Conservation (phyloP, 2,113 vertebrate species). For the Montifringilla adamsi region DNA sequence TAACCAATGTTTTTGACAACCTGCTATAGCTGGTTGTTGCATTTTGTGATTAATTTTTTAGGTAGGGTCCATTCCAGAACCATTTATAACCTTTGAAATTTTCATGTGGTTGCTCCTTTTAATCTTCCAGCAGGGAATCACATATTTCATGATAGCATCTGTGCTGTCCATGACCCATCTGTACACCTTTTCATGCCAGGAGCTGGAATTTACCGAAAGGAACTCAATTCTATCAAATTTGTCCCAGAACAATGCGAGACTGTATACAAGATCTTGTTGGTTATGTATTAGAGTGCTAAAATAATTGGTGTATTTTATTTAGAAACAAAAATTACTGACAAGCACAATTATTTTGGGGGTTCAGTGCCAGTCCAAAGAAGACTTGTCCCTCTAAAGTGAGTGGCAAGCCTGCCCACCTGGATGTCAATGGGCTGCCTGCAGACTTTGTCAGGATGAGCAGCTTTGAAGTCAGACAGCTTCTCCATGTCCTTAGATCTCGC, state of each 20-base stretch:
- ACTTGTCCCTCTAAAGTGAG: background rate
- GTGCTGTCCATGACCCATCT: slow-evolving; percentile 23
- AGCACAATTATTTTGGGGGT: background rate
- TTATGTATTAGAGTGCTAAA: background rate
- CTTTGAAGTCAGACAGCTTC: slow-evolving; percentile 85
- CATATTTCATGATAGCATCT: slow-evolving; percentile 14
- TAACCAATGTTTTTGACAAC: background rate
- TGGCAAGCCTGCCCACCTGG: slow-evolving; percentile 77
- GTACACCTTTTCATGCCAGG: slow-evolving; percentile 4
- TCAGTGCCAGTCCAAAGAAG: background rate
- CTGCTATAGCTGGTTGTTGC: background rate
- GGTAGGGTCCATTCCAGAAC: background rate
- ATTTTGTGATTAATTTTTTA: background rate
- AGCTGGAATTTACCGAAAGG: background rate
- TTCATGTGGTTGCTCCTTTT: background rate
- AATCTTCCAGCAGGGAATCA: slow-evolving; percentile 1
- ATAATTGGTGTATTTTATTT: background rate
- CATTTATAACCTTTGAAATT: slow-evolving; percentile 15
- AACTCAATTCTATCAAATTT: background rate
- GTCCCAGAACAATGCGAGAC: background rate
- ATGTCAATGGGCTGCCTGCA: slow-evolving; percentile 89
- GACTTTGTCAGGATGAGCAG: slow-evolving; percentile 81
- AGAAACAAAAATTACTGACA: background rate
- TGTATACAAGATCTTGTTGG: background rate
- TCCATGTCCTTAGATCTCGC: slow-evolving; percentile 86